These are phyloP conservation scores for Phainopepla nitens DNA, from an alignment of 2,113 vertebrate genomes.

Conservation along the genomic window DNA sequence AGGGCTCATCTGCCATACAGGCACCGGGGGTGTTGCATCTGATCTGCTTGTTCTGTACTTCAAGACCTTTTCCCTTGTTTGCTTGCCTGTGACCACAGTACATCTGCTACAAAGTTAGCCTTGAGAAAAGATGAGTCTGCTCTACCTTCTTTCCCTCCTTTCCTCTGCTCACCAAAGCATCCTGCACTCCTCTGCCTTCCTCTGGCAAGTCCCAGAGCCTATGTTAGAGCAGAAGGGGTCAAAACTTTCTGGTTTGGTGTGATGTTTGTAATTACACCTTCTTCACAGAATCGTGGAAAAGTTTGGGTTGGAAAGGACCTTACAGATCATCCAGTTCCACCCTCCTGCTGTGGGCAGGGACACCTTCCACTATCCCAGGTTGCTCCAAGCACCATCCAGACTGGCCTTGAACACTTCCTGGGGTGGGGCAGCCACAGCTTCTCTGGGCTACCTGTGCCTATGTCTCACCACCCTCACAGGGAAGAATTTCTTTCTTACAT, in stretches of 20 bases:
- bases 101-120: not conserved
- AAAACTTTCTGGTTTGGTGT: not conserved
- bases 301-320: not conserved
- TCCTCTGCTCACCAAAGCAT: not conserved
- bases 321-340: not conserved
- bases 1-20: conserved; percentile 37
- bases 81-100: conserved; percentile 2
- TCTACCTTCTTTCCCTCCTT: not conserved
- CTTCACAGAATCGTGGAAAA: not conserved
- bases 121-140: not conserved
- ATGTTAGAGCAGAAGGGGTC: not conserved
- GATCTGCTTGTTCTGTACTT: conserved; percentile 12
- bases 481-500: not conserved
- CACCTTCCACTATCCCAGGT: not conserved
- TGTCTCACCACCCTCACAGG: not conserved
- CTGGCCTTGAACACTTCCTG: not conserved
- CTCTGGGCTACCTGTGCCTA: not conserved
- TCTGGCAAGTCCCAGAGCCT: not conserved
- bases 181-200: not conserved
- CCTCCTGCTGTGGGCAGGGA: not conserved
- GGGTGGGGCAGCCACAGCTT: not conserved
- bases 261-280: not conserved
- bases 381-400: not conserved
- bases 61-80: not conserved
- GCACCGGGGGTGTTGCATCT: not conserved